Conservation (phyloP, 2,797 vertebrate species). For the Columba guinea region DNA sequence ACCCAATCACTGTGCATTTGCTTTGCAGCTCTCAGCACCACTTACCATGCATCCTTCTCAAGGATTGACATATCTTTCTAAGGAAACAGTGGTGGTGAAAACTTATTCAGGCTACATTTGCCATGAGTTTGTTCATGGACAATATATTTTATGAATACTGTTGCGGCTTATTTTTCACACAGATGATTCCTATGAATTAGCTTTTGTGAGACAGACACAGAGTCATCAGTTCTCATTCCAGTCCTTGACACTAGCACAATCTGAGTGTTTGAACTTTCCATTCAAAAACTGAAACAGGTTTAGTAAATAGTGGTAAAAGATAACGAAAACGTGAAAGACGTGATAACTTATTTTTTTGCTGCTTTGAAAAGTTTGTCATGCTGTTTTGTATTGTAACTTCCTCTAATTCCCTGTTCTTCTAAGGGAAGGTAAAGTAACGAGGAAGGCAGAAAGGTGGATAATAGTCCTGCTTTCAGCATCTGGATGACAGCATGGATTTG, state of each 20-base stretch:
- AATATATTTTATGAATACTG: conserved; percentile 13
- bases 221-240: not conserved
- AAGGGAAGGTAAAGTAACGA: not conserved
- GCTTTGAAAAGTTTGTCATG: not conserved
- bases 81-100: not conserved
- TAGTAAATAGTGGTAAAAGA: conserved; percentile 12
- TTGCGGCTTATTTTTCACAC: conserved; percentile 18
- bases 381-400: not conserved
- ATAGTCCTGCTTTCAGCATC: not conserved
- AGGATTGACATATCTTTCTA: not conserved
- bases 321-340: not conserved
- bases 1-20: not conserved
- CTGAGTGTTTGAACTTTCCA: not conserved
- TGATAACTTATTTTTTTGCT: not conserved
- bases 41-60: not conserved
- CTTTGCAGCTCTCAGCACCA: not conserved
- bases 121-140: not conserved
- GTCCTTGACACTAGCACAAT: not conserved
- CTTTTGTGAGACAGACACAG: not conserved
- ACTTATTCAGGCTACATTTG: not conserved
- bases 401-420: not conserved
- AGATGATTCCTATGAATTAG: not conserved
- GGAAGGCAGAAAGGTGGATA: not conserved
- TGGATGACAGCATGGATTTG: not conserved
- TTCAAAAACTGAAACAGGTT: conserved; percentile 12